Conservation (phyloP, 37 sponge, comb jelly and placozoan genomes). For the Hormiphora californensis region DNA sequence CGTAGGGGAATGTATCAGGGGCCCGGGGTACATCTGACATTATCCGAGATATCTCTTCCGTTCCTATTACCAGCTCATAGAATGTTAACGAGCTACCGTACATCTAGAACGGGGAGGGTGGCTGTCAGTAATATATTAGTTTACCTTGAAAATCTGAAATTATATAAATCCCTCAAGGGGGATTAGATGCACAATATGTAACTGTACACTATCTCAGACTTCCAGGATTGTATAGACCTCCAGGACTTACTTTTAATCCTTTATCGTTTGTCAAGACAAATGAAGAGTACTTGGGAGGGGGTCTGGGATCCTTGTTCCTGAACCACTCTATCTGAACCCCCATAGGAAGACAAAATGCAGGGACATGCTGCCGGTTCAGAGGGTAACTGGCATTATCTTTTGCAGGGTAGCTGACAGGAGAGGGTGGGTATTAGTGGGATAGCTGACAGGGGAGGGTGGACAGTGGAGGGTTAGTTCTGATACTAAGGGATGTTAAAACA, state of each 20-base stretch:
- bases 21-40: not conserved
- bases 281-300: conserved; percentile 6
- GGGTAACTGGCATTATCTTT: not conserved
- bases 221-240: too few relatives aligned
- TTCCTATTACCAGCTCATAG: conserved; percentile 34
- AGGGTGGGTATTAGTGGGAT: not conserved
- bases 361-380: not conserved
- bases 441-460: not conserved
- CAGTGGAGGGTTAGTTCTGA: not conserved
- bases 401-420: not conserved
- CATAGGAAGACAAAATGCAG: conserved; percentile 41
- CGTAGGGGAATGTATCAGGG: conserved; percentile 23
- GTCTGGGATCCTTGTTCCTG: not conserved
- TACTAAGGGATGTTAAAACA: not conserved
- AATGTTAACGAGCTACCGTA: conserved; percentile 23
- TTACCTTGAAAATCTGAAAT: not conserved
- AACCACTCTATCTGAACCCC: conserved; percentile 50
- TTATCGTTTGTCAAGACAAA: conserved; percentile 43
- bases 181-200: too few relatives aligned
- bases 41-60: not conserved
- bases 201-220: too few relatives aligned
- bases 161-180: too few relatives aligned
- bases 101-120: conserved; percentile 1
- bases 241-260: not conserved
- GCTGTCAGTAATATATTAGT: not conserved